Evolutionary conservation across 1,140 invertebrate species (phyloP), one percentile per base, ranked within the genome.

Genomic region (Harlomillsia oculata): DNA sequence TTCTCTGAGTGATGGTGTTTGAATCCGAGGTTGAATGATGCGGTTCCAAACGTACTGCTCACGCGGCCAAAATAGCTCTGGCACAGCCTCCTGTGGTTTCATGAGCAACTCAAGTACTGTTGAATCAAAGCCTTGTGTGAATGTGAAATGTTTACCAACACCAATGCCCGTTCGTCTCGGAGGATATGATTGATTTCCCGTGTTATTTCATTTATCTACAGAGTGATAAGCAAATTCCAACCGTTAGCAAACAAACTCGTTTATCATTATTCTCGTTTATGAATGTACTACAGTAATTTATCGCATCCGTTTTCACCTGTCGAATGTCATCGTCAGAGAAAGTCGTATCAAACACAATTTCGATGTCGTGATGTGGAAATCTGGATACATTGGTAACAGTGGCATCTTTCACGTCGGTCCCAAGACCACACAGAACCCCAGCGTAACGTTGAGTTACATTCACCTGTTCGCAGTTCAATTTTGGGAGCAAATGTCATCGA

Each of bases 311-410:
- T 29, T 66, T 67, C 68, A 84, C 83, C 65, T 72, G 67, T 56
- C 75, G 71, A 20, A 89, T 71, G 69, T 87, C 83, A 8, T 81
- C 74, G 18, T 79, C 75, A 37, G 69, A 69, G 29, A 89, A 76
- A 32, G 83, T 78, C 3, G 80, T 77, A 70, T 91, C 86, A 67
- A 91, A 82, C 34, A 74, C 69, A 5, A 93, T 70, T 52, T 87
- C 80, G 64, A 94, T 76, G 71, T 96, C 91, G 69, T 92, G 87
- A 62, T n/a, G n/a, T n/a, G n/a, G n/a, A n/a, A n/a, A n/a, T 89
- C 86, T 18, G 80, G 78, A 70, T 82, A 85, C 26, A 84, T 56
- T 21, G 62, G 32, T 23, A 18, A 69, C 18, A 68, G 56, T 18
- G 73, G 70, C 5, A 68, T 77, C 0, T 69, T 58, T 2, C 68